These are phyloP conservation scores for Lagenorhynchus albirostris DNA, from an alignment of 2,113 vertebrate species.

Conservation along the genomic window DNA sequence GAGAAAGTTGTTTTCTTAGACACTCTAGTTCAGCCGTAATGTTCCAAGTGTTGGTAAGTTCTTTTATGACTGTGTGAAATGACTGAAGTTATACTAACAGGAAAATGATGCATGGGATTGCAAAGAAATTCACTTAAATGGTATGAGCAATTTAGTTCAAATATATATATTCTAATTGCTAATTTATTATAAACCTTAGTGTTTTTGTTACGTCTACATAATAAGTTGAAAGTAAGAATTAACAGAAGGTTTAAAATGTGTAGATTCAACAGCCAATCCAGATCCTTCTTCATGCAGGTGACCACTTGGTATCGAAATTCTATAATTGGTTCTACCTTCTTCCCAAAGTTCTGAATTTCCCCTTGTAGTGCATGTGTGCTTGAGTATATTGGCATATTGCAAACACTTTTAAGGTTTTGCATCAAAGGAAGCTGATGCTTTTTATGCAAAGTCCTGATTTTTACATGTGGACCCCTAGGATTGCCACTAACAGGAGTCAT, in stretches of 20 bases:
- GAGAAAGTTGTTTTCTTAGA: conserved; percentile 49
- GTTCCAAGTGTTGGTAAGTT: not conserved
- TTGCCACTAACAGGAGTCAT: conserved; percentile 64
- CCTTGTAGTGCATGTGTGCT: not conserved
- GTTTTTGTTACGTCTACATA: not conserved
- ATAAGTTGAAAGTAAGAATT: not conserved
- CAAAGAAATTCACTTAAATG: not conserved
- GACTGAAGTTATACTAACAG: not conserved
- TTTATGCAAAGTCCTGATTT: conserved; percentile 31
- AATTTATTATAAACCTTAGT: not conserved
- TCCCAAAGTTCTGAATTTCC: not conserved
- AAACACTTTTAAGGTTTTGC: conserved; percentile 19
- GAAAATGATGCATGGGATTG: not conserved
- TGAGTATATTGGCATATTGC: not conserved
- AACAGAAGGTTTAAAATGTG: not conserved
- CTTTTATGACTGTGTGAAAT: not conserved
- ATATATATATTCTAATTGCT: not conserved
- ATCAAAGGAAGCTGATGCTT: not conserved
- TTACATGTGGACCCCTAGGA: conserved; percentile 7
- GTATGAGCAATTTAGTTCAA: not conserved
- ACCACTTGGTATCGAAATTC: not conserved
- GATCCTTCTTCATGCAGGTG: not conserved
- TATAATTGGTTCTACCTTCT: not conserved
- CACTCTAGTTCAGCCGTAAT: not conserved
- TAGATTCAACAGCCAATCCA: not conserved